Base-by-base conservation (phyloP, 2,113 vertebrate species). In the Ameiurus melas region DNA sequence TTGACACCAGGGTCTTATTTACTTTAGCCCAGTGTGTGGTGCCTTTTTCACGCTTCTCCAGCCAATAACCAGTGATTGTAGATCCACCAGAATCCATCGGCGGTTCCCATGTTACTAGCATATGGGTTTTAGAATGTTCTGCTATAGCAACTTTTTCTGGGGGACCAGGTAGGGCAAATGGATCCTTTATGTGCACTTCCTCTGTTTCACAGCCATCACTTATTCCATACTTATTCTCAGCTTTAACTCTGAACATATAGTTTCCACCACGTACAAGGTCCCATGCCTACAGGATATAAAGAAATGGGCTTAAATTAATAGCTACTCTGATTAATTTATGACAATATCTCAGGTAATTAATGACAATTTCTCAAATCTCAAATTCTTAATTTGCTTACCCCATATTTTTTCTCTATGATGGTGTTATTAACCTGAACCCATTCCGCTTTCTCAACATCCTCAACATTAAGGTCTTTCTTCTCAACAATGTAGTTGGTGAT, bases 401-500 rank as follows among this genome's bases (percentile, higher is more conserved):
- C 96, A 19, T 92, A 97, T 97, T 95, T 96, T 90, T 90, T 98
- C 43, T 99, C 98, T 75, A 99, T 95, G 82, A 96, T 95, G 78
- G 92, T 95, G 91, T 93, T 97, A 90, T 94, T 97, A 89, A 99
- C 96, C 93, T 96, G 96, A 89, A 96, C 97, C 98, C 98, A 99
- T 85, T 98, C 97, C 19, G 95, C 93, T 82, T 97, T 97, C 86
- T 94, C 94, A 3, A 88, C 90, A 78, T 88, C 88, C 39, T 91
- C 88, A 13, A 92, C 93, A 79, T 87, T 89, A 36, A 84, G 16
- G 47, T 98, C 96, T 73, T 95, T 97, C 92, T 95, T 98, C 92
- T 99, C 98, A 90, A 99, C 93, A 85, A 99, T 94, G 89, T 99
- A 99, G 93, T 99, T 99, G 17, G 98, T 97, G 89, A 99, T 96